Evolutionary conservation across 2,888 invertebrate genomes (phyloP).

Genomic region (Sabatieria punctata): DNA sequence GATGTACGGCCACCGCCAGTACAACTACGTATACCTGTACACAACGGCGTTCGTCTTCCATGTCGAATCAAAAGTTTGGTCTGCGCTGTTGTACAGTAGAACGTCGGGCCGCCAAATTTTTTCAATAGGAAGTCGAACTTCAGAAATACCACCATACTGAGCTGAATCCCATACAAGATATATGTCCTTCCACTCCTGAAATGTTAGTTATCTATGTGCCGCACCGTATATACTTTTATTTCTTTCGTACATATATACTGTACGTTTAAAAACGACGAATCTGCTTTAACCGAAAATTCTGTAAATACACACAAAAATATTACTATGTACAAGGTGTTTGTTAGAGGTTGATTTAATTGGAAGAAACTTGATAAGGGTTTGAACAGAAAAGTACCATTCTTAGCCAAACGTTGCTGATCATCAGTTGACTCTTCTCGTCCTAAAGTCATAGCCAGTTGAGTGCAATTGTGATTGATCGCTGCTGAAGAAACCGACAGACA

Average conservation of each 20-base stretch:
- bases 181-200: conserved; percentile 91
- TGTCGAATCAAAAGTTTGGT: conserved; percentile 39
- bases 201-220: too few relatives aligned
- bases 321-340: neutral
- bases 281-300: too few relatives aligned
- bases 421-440: conserved; percentile 99
- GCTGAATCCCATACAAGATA: conserved; percentile 92
- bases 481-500: too few relatives aligned
- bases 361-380: neutral
- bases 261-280: too few relatives aligned
- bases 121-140: conserved; percentile 83
- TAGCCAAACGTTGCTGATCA: conserved; percentile 93
- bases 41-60: conserved; percentile 39
- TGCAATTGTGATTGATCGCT: too few relatives aligned
- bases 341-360: neutral
- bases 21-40: conserved; percentile 13
- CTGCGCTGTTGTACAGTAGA: conserved; percentile 82
- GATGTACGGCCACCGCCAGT: too few relatives aligned
- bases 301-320: neutral
- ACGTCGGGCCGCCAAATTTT: conserved; percentile 98
- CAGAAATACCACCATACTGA: conserved; percentile 81
- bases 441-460: conserved; percentile 44
- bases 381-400: conserved; percentile 57
- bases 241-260: too few relatives aligned
- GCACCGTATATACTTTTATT: too few relatives aligned